phyloP scores from a whole-genome alignment of 2,113 vertebrate species.

The Clinocottus analis region DNA sequence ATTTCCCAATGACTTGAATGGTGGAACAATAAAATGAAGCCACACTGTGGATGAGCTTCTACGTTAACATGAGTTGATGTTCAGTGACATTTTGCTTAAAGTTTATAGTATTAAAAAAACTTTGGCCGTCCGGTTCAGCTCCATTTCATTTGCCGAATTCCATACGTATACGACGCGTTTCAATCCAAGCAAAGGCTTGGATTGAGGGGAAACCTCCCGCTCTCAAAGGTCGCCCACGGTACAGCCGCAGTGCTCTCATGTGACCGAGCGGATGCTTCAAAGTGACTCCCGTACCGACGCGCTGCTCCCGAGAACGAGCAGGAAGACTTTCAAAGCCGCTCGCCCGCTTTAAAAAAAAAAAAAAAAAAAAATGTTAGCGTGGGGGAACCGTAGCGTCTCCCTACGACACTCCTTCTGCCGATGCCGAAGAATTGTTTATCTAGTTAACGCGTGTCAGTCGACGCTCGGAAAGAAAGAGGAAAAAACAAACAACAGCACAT shows the following conservation, averaged over 20 bases:
- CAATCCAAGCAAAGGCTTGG: background rate
- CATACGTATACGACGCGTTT: background rate
- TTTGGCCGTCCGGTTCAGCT: background rate
- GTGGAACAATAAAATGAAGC: background rate
- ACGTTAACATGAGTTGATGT: background rate
- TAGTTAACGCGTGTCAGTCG: conserved; percentile 66
- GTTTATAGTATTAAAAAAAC: background rate
- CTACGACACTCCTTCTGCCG: conserved; percentile 43
- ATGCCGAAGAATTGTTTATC: conserved; percentile 68
- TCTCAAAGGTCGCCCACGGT: background rate
- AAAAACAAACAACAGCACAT: conserved; percentile 2
- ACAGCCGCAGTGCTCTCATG: background rate
- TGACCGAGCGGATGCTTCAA: conserved; percentile 13
- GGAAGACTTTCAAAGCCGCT: conserved; percentile 44
- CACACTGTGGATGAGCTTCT: background rate
- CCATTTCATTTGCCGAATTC: background rate
- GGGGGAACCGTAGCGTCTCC: conserved; percentile 33
- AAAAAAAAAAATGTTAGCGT: no score
- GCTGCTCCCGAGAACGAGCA: background rate
- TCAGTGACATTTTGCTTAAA: background rate
- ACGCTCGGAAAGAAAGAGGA: conserved; percentile 7
- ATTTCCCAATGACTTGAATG: background rate
- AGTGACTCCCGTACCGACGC: conserved; percentile 16
- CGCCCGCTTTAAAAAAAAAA: no score
- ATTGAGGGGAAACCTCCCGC: background rate